Base-by-base conservation (phyloP, 2,797 vertebrate species). In the Lithobates pipiens region DNA sequence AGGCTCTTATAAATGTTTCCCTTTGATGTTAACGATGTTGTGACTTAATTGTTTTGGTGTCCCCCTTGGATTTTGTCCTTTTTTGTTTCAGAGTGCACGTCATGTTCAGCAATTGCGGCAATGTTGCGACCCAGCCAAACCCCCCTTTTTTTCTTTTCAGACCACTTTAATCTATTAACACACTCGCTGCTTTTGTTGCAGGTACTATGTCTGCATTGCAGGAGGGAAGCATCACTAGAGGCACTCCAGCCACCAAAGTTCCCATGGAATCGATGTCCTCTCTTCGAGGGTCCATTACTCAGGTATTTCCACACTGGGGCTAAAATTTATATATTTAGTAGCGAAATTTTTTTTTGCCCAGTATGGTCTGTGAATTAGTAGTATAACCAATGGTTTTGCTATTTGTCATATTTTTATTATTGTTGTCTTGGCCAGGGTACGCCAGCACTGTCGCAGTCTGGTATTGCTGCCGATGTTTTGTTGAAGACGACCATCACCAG, bases 401-500 rank as follows among this genome's bases (percentile, higher is more conserved):
- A 10, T 65, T 2, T 25, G n/a, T 65, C 9, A 65, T 4, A 65
- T 67, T 27, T 25, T 3, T 4, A 10, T 29, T 29, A 9, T 18
- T 1, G 16, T 16, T 92, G 85, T 88, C 23, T 65, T 88, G 21
- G 88, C 29, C 89, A 99, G 98, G 97, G 98, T 88, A 99, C 97
- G 0, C 98, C 98, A 0, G 97, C 96, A 67, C 89, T 99, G 88
- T 89, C 96, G 29, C 98, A 99, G 93, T 86, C 97, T 23, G 96
- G 94, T 89, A 95, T 98, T 65, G 95, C 97, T 2, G 94, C 97
- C 16, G 98, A 99, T n/a, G 92, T 97, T 0, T 87, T 96, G 57
- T 89, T 99, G 63, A 99, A 99, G 90, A 95, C 97, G 84, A 96
- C 97, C 82, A 97, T 99, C 91, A 94, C 96, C 78, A 96, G 98